Evolutionary conservation across 2,888 invertebrate genomes (phyloP).

Genomic region (Drosophila paramelanica): DNA sequence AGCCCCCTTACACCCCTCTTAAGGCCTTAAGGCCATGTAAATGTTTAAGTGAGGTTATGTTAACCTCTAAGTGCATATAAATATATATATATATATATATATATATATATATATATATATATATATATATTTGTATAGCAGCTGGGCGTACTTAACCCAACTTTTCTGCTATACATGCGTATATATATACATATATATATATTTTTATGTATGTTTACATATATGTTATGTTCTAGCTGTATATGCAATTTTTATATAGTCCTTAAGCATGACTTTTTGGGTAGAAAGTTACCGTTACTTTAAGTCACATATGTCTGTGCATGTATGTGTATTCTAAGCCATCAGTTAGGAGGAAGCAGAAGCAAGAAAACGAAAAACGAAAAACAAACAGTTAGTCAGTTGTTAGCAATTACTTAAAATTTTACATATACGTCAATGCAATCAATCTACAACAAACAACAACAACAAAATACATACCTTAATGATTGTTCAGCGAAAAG

Average conservation of each 20-base stretch:
- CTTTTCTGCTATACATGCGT: slow-evolving; percentile 28
- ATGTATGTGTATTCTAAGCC: background rate
- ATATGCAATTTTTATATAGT: slow-evolving; percentile 71
- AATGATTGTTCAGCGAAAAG: slow-evolving; percentile 36
- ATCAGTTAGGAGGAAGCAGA: background rate
- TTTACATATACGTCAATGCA: slow-evolving; percentile 14
- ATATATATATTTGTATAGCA: slow-evolving; percentile 6
- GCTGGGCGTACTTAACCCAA: slow-evolving; percentile 40
- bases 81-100: slow-evolving; percentile 5
- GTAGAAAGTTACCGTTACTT: slow-evolving; percentile 55
- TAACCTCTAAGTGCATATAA: slow-evolving; percentile 48
- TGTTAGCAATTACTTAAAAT: slow-evolving; percentile 46
- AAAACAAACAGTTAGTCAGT: slow-evolving; percentile 47
- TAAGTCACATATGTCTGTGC: slow-evolving; percentile 25
- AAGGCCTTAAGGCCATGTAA: slow-evolving; percentile 41
- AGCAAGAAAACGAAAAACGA: slow-evolving; percentile 1
- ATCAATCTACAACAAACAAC: slow-evolving; percentile 30
- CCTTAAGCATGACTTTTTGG: slow-evolving; percentile 53
- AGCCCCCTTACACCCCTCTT: background rate
- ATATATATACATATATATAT: slow-evolving; percentile 6
- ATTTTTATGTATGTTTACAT: slow-evolving; percentile 23
- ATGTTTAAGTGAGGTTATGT: slow-evolving; percentile 72
- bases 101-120: background rate
- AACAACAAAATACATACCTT: slow-evolving; percentile 45
- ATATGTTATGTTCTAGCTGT: slow-evolving; percentile 63